phyloP scores from a whole-genome alignment of 2,888 invertebrate genomes.

The Lycaena phlaeas region DNA sequence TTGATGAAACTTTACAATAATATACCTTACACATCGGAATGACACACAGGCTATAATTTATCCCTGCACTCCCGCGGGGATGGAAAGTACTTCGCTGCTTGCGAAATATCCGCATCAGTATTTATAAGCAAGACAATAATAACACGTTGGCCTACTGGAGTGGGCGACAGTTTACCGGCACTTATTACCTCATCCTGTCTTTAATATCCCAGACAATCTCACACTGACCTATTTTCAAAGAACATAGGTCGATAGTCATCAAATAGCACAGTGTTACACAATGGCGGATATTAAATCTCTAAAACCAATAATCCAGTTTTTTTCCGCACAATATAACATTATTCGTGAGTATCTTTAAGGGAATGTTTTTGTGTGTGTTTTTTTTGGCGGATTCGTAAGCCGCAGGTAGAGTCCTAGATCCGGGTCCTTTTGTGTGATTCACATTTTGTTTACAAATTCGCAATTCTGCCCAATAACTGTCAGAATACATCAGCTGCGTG shows the following conservation, averaged over 20 bases:
- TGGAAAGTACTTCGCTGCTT: no score
- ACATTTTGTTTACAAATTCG: constrained; percentile 59
- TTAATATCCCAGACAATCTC: constrained; percentile 33
- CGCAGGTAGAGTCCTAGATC: constrained; percentile 69
- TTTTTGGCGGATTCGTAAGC: constrained; percentile 66
- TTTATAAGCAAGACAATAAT: constrained; percentile 11
- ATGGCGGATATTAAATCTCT: constrained; percentile 26
- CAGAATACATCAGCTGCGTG: constrained; percentile 57
- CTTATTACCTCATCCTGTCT: constrained; percentile 56
- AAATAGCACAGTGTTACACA: constrained; percentile 27
- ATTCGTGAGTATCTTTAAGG: constrained; percentile 60
- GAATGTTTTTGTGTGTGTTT: constrained; percentile 52
- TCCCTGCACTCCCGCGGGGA: no score
- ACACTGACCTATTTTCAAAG: constrained; percentile 55
- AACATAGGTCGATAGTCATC: constrained; percentile 51
- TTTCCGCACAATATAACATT: constrained; percentile 60
- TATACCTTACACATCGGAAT: no score
- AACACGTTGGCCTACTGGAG: constrained; percentile 17
- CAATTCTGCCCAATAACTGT: constrained; percentile 64
- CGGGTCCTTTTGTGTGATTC: constrained; percentile 57
- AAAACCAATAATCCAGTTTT: constrained; percentile 53
- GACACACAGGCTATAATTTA: no score
- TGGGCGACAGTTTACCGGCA: constrained; percentile 27
- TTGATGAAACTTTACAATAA: no score
- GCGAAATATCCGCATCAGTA: no score